Evolutionary conservation across 2,888 invertebrate genomes (phyloP), one percentile per base, ranked within the genome.

Genomic region (Synergus japonicus): DNA sequence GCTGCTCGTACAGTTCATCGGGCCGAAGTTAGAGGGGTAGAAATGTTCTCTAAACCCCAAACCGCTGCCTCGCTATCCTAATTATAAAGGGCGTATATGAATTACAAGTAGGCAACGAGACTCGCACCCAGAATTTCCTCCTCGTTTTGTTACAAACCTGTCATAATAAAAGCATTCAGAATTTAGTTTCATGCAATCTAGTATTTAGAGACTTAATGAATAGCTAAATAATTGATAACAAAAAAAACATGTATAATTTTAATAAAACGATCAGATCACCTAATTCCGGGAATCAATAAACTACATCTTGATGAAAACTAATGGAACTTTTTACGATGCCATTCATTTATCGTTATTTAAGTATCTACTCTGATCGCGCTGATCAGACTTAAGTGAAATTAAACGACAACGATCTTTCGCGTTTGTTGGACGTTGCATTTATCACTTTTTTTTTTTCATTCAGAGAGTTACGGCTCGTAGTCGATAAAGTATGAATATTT

Each of bases 1-100:
- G 84, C 82, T 84, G 85, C 86, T 83, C 83, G 84, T 77, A 81
- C 79, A 83, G 83, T 82, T 83, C 81, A 81, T 69, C 83, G 80
- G 80, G 29, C 80, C 76, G 60, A 54, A 83, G 81, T 81, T 76
- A 81, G 81, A 86, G 86, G 88, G 87, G 85, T 84, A 82, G 84
- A 73, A 73, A 73, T 73, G 73, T 73, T 73, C 46, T 49, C 73
- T 41, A 73, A 73, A 73, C 86, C 88, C 83, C 76, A 86, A 84
- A 79, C 80, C 79, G 49, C 83, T 80, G 60, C 82, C 83, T 83
- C 78, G 83, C 85, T 79, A 78, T 83, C 84, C 83, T 87, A 88
- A 87, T 87, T 87, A 86, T 88, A 88, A 87, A 73, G 73, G 73
- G 73, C 73, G 73, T 54, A 54, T 73, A 73, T 73, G 69, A 73